Evolutionary conservation across 2,113 vertebrate species (phyloP).

Genomic region (Megaceryle torquata): DNA sequence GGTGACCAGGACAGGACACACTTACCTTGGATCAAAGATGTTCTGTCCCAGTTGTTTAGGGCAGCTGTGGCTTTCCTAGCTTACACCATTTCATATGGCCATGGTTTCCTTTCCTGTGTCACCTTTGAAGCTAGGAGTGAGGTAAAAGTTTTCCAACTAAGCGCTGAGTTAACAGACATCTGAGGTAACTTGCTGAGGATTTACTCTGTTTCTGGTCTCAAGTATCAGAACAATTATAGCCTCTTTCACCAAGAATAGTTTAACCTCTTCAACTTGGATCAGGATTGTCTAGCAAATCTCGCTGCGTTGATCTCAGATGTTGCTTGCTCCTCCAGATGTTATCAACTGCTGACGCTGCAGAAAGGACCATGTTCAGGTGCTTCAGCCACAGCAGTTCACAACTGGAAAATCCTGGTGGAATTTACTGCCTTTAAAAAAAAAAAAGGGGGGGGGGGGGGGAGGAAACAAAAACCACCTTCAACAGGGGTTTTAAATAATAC

Average conservation of each 20-base stretch:
- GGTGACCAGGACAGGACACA: not conserved
- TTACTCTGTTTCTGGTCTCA: not conserved
- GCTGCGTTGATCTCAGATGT: not conserved
- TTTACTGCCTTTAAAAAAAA: not conserved
- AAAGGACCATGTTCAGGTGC: not conserved
- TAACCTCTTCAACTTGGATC: not conserved
- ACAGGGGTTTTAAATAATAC: too few relatives aligned
- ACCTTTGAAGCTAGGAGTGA: not conserved
- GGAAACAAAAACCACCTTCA: too few relatives aligned
- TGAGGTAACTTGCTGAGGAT: not conserved
- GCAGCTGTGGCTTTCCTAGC: not conserved
- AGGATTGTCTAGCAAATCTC: not conserved
- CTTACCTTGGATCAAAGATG: not conserved
- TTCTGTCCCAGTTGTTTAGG: not conserved
- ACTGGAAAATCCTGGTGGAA: not conserved
- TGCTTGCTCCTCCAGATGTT: not conserved
- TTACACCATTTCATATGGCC: not conserved
- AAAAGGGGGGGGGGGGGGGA: too few relatives aligned
- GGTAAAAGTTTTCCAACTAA: not conserved
- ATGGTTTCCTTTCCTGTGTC: not conserved
- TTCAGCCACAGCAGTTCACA: not conserved
- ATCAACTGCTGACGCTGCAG: not conserved
- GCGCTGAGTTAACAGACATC: not conserved
- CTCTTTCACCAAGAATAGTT: not conserved
- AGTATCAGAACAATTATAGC: not conserved